A percentile compares a stretch with the other conserved stretches of the same genome.
phyloP scores from a whole-genome alignment of 2,888 invertebrate species.

The Pemphredon lugubris region DNA sequence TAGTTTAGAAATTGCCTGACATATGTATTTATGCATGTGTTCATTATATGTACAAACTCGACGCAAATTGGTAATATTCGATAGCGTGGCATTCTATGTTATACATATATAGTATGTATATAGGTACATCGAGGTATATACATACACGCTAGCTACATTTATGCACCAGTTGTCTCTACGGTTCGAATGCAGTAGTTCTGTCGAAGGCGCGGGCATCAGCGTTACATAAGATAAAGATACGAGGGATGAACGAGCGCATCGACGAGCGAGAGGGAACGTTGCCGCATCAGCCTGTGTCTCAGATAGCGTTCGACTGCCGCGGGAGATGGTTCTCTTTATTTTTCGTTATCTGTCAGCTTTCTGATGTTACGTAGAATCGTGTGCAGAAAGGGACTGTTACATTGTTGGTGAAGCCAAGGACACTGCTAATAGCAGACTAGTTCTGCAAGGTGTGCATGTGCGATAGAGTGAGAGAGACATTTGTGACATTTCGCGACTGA shows the following conservation, averaged over 20 bases:
- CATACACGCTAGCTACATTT: too few relatives aligned
- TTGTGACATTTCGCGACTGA: slow-evolving; percentile 18
- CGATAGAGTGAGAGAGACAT: not conserved
- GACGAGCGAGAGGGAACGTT: slow-evolving; percentile 10
- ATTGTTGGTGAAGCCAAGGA: not conserved
- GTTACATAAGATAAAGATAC: slow-evolving; percentile 44
- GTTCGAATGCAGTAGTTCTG: slow-evolving; percentile 17
- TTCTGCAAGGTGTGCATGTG: too few relatives aligned
- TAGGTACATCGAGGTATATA: too few relatives aligned
- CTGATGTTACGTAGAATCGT: not conserved
- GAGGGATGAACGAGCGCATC: slow-evolving; percentile 21
- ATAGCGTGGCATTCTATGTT: too few relatives aligned
- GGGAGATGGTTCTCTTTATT: slow-evolving; percentile 5
- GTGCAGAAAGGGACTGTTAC: not conserved
- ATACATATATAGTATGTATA: too few relatives aligned
- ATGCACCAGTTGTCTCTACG: not conserved
- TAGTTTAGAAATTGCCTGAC: too few relatives aligned
- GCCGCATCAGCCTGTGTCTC: slow-evolving; percentile 19
- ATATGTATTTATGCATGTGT: too few relatives aligned
- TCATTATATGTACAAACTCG: too few relatives aligned
- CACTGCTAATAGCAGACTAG: too few relatives aligned
- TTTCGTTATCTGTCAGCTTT: slow-evolving; percentile 1
- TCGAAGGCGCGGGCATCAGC: not conserved
- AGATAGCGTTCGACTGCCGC: slow-evolving; percentile 31
- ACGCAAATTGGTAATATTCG: too few relatives aligned